Percentiles rank a stretch among this genome's conserved stretches.
Evolutionary conservation across 2,888 invertebrate genomes (phyloP).

Genomic region (Campoletis raptor): DNA sequence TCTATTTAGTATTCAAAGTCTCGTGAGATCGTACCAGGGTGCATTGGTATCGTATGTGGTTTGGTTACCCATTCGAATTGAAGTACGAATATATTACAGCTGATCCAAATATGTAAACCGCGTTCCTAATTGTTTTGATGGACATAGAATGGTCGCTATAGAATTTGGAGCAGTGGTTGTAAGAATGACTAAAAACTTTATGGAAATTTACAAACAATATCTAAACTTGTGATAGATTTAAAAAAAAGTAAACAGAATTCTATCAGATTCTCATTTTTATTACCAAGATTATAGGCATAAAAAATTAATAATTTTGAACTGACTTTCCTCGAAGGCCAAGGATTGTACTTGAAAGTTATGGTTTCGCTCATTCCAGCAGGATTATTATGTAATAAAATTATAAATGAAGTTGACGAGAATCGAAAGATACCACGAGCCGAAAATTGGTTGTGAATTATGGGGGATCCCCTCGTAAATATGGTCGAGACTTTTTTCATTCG

Average conservation of each 20-base stretch:
- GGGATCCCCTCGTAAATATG: slow-evolving; percentile 4
- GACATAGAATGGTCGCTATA: not conserved
- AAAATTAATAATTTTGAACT: not conserved
- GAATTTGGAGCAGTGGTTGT: not conserved
- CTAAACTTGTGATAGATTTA: not conserved
- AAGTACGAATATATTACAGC: slow-evolving; percentile 13
- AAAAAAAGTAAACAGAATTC: not conserved
- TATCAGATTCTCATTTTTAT: too few species aligned
- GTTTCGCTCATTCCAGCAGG: not conserved
- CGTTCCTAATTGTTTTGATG: not conserved
- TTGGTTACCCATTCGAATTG: not conserved
- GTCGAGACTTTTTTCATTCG: slow-evolving; percentile 17
- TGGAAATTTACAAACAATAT: not conserved
- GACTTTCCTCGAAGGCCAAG: not conserved
- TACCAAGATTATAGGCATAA: not conserved
- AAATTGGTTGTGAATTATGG: not conserved
- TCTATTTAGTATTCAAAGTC: slow-evolving; percentile 41
- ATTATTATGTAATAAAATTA: not conserved
- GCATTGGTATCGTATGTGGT: not conserved
- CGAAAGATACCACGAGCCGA: too few species aligned
- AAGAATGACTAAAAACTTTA: not conserved
- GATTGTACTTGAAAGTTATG: not conserved
- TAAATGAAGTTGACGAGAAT: not conserved
- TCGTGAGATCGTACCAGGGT: slow-evolving; percentile 18
- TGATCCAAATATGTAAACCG: not conserved